Percentiles rank a stretch among this genome's conserved stretches.
Conservation (phyloP, 2,113 vertebrate species). For the Spermophilus dauricus region DNA sequence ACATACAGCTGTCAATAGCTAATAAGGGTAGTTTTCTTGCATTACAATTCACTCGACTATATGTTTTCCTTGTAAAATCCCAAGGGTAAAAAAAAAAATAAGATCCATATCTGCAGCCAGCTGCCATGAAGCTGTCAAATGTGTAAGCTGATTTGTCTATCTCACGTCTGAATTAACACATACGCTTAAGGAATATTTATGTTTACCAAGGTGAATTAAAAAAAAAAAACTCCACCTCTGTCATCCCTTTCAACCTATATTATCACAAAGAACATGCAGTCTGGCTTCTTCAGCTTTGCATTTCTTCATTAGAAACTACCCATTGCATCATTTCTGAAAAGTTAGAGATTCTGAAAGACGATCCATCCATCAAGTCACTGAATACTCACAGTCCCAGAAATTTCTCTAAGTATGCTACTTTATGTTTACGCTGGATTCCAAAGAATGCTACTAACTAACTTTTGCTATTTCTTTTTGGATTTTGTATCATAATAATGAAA, state of each 20-base stretch:
- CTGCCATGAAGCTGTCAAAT: constrained; percentile 80
- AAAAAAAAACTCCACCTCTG: background rate
- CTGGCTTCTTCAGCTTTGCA: background rate
- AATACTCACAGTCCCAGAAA: background rate
- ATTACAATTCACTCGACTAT: constrained; percentile 62
- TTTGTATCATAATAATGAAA: background rate
- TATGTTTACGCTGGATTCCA: background rate
- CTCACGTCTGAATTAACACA: constrained; percentile 44
- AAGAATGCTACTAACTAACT: background rate
- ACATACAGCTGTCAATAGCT: constrained; percentile 70
- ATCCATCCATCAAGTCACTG: constrained; percentile 25
- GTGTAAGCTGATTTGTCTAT: constrained; percentile 1
- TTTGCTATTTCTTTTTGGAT: constrained; percentile 38
- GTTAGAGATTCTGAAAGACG: background rate
- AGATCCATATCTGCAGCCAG: constrained; percentile 68
- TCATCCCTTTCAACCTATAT: background rate
- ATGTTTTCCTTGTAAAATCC: constrained; percentile 75
- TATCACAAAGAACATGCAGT: background rate
- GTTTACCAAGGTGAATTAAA: background rate
- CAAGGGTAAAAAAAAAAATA: constrained; percentile 58
- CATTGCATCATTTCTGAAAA: background rate
- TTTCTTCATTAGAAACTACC: constrained; percentile 29
- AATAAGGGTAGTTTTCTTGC: constrained; percentile 70
- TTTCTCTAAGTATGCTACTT: background rate
- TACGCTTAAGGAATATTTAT: background rate